Evolutionary conservation across 1,140 invertebrate species (phyloP).

Genomic region (Drosophila pseudoobscura): DNA sequence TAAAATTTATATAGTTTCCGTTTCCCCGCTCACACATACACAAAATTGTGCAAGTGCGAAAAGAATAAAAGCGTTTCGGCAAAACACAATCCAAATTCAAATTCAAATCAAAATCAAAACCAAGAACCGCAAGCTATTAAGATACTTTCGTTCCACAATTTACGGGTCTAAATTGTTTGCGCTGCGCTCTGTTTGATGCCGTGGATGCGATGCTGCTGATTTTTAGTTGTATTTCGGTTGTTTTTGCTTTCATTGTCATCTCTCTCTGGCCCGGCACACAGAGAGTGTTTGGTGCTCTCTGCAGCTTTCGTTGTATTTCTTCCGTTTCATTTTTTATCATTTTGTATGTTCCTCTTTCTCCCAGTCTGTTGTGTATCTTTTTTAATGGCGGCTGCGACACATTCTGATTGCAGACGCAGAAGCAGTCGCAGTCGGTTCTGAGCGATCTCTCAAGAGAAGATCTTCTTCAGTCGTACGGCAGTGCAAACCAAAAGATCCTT

Average conservation of each 20-base stretch:
- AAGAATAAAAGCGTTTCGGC: conserved; percentile 12
- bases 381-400: conserved; percentile 35
- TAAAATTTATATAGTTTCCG: conserved; percentile 50
- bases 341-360: conserved; percentile 23
- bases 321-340: conserved; percentile 32
- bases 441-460: conserved; percentile 27
- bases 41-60: conserved; percentile 2
- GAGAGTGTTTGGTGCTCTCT: conserved; percentile 23
- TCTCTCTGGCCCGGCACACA: conserved; percentile 16
- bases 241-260: conserved; percentile 33
- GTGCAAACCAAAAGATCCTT: conserved; percentile 20
- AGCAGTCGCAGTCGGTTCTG: conserved; percentile 2
- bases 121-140: conserved; percentile 35
- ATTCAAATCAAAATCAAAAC: conserved; percentile 8
- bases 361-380: conserved; percentile 8
- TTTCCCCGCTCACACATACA: conserved; percentile 17
- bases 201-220: conserved; percentile 1
- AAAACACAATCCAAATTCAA: not conserved
- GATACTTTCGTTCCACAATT: conserved; percentile 44
- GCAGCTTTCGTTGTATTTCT: not conserved
- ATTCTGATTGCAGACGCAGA: conserved; percentile 31
- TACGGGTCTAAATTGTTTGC: conserved; percentile 44
- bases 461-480: conserved; percentile 26
- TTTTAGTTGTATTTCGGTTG: conserved; percentile 1
- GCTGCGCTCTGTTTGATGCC: conserved; percentile 13